phyloP scores from a whole-genome alignment of 2,113 vertebrate genomes.

The Arenaria interpres region DNA sequence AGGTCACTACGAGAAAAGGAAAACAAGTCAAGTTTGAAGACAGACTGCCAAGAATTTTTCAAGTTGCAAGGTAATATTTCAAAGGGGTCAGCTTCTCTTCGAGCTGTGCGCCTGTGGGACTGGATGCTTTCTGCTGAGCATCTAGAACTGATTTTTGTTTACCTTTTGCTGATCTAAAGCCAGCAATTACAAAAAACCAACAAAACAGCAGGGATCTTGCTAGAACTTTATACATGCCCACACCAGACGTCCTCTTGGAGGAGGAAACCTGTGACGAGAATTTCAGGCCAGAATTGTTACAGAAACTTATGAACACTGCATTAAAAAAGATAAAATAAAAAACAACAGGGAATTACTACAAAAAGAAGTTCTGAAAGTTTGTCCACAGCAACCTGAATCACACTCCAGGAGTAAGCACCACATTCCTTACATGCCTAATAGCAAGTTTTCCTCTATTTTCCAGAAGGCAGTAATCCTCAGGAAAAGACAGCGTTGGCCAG shows the following conservation, averaged over 20 bases:
- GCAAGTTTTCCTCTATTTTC: not conserved
- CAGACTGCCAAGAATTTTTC: conserved; percentile 1
- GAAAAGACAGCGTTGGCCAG: not conserved
- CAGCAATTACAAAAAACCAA: not conserved
- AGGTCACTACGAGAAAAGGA: conserved; percentile 2
- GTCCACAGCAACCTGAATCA: not conserved
- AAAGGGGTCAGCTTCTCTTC: not conserved
- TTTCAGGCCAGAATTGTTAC: not conserved
- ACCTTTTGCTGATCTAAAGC: conserved; percentile 9
- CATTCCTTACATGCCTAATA: not conserved
- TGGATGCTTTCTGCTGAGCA: not conserved
- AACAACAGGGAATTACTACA: not conserved
- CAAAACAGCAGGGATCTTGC: not conserved
- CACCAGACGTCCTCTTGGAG: not conserved
- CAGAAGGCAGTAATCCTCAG: not conserved
- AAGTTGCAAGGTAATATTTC: not conserved
- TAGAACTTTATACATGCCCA: not conserved
- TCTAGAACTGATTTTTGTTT: not conserved
- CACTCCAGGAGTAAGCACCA: not conserved
- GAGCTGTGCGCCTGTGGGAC: not conserved
- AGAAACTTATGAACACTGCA: not conserved
- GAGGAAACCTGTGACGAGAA: not conserved
- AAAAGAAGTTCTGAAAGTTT: not conserved
- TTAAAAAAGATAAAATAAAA: not conserved
- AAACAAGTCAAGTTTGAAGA: conserved; percentile 23